Evolutionary conservation across 2,113 vertebrate genomes (phyloP).

Genomic region (Microtus montanus): DNA sequence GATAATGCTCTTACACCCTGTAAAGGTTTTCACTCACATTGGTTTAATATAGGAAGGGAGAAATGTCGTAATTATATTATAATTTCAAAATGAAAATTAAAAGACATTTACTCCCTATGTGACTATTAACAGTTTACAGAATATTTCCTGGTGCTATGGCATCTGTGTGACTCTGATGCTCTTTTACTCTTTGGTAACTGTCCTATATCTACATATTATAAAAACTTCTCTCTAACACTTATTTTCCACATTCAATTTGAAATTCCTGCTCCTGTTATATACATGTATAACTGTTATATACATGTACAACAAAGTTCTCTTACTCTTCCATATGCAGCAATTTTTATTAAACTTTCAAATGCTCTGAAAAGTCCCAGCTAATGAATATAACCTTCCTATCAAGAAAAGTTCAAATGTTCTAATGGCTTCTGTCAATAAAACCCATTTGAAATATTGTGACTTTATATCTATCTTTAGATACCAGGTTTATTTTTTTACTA

Average conservation of each 20-base stretch:
- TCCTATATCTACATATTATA: not conserved
- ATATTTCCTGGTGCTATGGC: not conserved
- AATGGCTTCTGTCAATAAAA: not conserved
- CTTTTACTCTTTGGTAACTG: not conserved
- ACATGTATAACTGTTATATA: not conserved
- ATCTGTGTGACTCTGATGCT: not conserved
- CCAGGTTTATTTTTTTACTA: not conserved
- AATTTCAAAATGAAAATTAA: not conserved
- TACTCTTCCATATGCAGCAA: not conserved
- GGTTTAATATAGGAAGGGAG: not conserved
- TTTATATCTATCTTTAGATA: not conserved
- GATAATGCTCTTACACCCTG: no score
- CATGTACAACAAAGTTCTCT: not conserved
- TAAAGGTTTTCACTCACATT: no score
- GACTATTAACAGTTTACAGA: not conserved
- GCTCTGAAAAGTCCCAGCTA: not conserved
- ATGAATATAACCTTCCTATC: not conserved
- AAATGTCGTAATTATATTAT: not conserved
- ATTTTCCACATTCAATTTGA: not conserved
- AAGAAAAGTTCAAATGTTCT: slow-evolving; percentile 20
- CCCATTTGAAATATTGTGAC: not conserved
- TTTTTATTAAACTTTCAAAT: not conserved
- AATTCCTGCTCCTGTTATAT: not conserved
- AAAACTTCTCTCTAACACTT: not conserved
- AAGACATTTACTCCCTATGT: not conserved